Evolutionary conservation across 2,888 invertebrate genomes (phyloP), one percentile per base, ranked within the genome.

Genomic region (Mayetiola destructor): DNA sequence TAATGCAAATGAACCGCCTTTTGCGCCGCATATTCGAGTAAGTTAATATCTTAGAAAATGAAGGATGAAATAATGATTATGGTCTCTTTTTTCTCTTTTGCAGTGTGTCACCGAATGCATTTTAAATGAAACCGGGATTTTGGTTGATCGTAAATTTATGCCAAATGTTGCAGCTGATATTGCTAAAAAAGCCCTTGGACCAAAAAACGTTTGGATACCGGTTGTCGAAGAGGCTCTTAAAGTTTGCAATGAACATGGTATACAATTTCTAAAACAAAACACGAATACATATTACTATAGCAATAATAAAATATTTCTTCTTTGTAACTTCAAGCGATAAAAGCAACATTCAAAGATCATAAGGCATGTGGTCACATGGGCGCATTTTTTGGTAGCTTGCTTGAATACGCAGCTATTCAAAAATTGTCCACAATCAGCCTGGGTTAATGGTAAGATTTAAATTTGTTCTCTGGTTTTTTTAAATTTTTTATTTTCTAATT

Each of bases 71-170:
- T n/a, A 36, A 12, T n/a, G 14, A 37, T 36, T 36, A 36, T n/a
- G n/a, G 36, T n/a, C 12, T 3, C 4, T n/a, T 40, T 40, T 18
- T 40, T 23, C 14, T 42, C 4, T 20, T 8, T 52, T 52, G 3
- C 40, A 52, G 52, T 52, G 52, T 16, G 27, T 52, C 2, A 52
- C 52, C 30, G 52, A 52, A 23, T 52, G 52, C 14, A 30, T 52
- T 2, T 16, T 52, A 3, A 52, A 52, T 52, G 52, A 52, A 52
- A 52, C 52, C 16, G 52, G 52, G 3, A 52, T 52, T n/a, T n/a
- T 52, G 52, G 29, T 29, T 16, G 52, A 52, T 52, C 52, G 52
- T 23, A 52, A 23, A 27, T 52, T 52, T 16, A 27, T 29, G 16
- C 52, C 52, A 29, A n/a, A 4, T 8, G 16, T 52, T 5, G 52